Conservation (phyloP, 2,888 invertebrate species). For the Seira ritae region DNA sequence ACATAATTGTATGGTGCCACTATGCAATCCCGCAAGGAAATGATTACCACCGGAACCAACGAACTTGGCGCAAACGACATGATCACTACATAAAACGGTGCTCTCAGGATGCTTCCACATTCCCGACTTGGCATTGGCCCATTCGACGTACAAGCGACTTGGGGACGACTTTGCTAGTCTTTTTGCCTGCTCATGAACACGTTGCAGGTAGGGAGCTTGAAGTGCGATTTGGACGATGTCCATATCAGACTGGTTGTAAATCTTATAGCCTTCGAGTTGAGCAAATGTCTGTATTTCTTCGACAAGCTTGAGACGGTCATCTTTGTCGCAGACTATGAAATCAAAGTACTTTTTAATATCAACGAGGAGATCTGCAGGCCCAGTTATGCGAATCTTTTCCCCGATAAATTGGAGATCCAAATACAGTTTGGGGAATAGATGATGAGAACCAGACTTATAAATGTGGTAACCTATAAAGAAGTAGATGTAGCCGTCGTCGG, state of each 20-base stretch:
- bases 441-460: constrained; percentile 77
- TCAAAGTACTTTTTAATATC: constrained; percentile 82
- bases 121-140: constrained; percentile 75
- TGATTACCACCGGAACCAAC: constrained; percentile 76
- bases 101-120: constrained; percentile 70
- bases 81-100: constrained; percentile 67
- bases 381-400: constrained; percentile 82
- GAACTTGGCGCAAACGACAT: constrained; percentile 76
- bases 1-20: constrained; percentile 80
- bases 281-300: constrained; percentile 80
- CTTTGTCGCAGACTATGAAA: constrained; percentile 78
- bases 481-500: constrained; percentile 84
- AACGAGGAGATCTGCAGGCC: constrained; percentile 82
- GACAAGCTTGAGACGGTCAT: constrained; percentile 77
- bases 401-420: constrained; percentile 84
- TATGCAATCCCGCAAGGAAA: constrained; percentile 77
- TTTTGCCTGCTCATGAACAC: constrained; percentile 79
- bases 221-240: constrained; percentile 84
- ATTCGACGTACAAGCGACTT: constrained; percentile 80
- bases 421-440: constrained; percentile 80
- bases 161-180: constrained; percentile 78
- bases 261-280: constrained; percentile 80
- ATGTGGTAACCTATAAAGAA: constrained; percentile 85
- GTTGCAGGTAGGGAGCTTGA: constrained; percentile 80
- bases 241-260: constrained; percentile 80